Base-by-base conservation (phyloP, 2,888 invertebrate species). In the Calliopum simillimum region DNA sequence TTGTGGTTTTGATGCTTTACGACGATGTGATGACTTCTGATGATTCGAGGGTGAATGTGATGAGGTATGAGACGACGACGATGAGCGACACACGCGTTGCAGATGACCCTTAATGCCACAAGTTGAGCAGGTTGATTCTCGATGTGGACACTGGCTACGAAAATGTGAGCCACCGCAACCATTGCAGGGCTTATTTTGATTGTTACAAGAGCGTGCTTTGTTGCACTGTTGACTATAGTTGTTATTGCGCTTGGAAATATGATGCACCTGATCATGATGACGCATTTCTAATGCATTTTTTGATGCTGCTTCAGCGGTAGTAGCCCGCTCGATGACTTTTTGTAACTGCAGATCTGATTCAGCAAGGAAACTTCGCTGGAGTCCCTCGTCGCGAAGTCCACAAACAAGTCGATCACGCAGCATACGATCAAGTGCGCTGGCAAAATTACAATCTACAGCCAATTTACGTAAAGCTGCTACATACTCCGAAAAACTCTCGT, bases 381-480 rank as follows among this genome's bases (percentile, higher is more conserved):
- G 44, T 1, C 49, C 25, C 49, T 73, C 74, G 58, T 71, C 73
- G 4, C 68, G 65, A 23, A 76, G 43, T 2, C 75, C 75, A 44
- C 75, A 76, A 23, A 74, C 74, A 33, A 71, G 58, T 5, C 71
- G 63, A 47, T 75, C 73, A 14, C 72, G 66, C 4, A 74, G 49
- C 74, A 75, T 74, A 3, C 73, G 66, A 49, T 74, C 61, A 44
- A 73, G 63, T 11, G 72, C 56, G 19, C 43, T 19, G 8, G 56
- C 69, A 49, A 75, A 75, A 21, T 75, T 73, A 44, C 71, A 71
- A 33, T 72, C 70, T 12, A 72, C 64, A 33, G 74, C 70, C 2
- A 71, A 21, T 19, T 64, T 68, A 4, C 73, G 61, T 46, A 73
- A 59, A 13, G 70, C 72, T 16, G 71, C 71, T 43, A 75, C 33